Evolutionary conservation across 2,888 invertebrate species (phyloP), one percentile per base, ranked within the genome.

Genomic region (Pollenia griseotomentosa): DNA sequence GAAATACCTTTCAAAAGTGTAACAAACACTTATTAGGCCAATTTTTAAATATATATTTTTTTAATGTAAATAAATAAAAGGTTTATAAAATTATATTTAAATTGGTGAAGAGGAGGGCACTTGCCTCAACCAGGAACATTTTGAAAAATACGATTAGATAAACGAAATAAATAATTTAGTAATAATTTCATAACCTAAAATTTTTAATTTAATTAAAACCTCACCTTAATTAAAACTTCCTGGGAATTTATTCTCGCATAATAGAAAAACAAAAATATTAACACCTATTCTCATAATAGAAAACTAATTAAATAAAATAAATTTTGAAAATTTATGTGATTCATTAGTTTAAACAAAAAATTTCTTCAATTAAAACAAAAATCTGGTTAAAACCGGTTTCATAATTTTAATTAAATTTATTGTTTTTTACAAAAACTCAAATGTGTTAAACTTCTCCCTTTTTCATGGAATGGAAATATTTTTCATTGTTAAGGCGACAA

Each of bases 1-100:
- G 9, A 53, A 70, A 55, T 63, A 63, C 68, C 33, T 33, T 10
- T 70, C 48, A 42, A 61, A 80, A 70, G 70, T 71, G 59, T 63
- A 80, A 80, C 16, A 71, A 80, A 33, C 55, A 71, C 80, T 71
- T 71, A 33, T 73, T 71, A 53, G 42, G 33, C 33, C 33, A 57
- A 40, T 61, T 46, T 10, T 48, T 66, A 23, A 16, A 12, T 55
- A 14, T 8, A 68, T 53, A 77, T 12, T 59, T 14, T n/a, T 70
- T 33, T n/a, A 48, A 48, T 16, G 33, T 14, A 46, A 16, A 59
- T 53, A 10, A 14, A 44, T 42, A 12, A 59, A 46, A 57, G 44
- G 14, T 66, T 1, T 23, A 23, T 2, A 23, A 23, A 23, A 23
- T 23, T 23, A 1, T 23, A 66, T 48, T 66, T 23, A 40, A 70